Base-by-base conservation (phyloP, 2,888 invertebrate genomes). In the Hypena proboscidalis region DNA sequence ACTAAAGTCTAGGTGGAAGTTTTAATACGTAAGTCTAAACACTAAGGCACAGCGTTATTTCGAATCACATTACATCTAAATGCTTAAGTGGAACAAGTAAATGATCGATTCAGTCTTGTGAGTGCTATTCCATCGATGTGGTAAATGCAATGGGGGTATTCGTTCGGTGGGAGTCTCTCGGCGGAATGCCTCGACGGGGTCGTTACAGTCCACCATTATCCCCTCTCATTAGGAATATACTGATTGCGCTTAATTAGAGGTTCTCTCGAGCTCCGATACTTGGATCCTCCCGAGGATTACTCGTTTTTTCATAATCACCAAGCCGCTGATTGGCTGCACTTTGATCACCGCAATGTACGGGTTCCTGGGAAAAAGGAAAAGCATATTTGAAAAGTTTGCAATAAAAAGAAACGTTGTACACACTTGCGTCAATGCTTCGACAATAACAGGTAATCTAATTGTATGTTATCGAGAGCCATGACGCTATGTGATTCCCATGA, bases 181-280 rank as follows among this genome's bases (percentile, higher is more conserved):
- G 69, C 71, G 83, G 90, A 88, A 89, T 89, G 89, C 85, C 79
- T 89, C 86, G 87, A 86, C 86, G 84, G 79, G 84, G 70, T 86
- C 85, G 84, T 86, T 85, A 83, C 80, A 83, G 83, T 80, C 89
- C 82, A 85, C 85, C 81, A 90, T 90, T 89, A 90, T 85, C 85
- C 83, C 80, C 90, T 82, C 85, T 88, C 90, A 89, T 90, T 90
- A 90, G 88, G 88, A 88, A 89, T 90, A 90, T 84, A 89, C 89
- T 90, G 90, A 90, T 90, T 90, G 87, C 86, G 85, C 82, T 88
- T 90, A 90, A 90, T 90, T 90, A 87, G 80, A 83, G 87, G 85
- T 82, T 84, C 85, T 77, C 85, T 79, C 74, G 83, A 87, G 85
- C 83, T 83, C 79, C 81, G 74, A 74, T 76, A 76, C 67, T 76